Evolutionary conservation across 2,888 invertebrate genomes (phyloP), one percentile per base, ranked within the genome.

Genomic region (Diarsia brunnea): DNA sequence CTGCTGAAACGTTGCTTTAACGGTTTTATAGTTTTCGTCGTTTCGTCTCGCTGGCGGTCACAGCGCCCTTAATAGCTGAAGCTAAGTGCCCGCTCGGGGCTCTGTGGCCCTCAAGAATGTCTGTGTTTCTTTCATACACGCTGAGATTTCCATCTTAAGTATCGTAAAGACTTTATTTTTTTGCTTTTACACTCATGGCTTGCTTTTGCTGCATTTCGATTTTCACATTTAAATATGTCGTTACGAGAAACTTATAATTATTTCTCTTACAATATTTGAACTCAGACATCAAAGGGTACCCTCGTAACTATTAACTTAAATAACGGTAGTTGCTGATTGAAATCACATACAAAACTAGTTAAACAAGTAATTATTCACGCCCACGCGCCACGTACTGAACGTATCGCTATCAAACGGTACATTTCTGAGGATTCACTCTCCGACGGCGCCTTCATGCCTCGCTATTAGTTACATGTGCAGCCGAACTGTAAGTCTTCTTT

Each of bases 1-100:
- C 95, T 95, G 95, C 94, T 95, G 96, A 95, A 96, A 96, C 95
- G 96, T 95, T 96, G 95, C 95, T 96, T 96, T 96, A 96, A 96
- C 95, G 93, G 95, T 96, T 96, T 96, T 96, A 96, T 96, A 96
- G 96, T 96, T 96, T 95, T 95, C 93, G 95, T 94, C 95, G 94
- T 95, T 95, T 91, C 95, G 95, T 93, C 94, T 94, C 94, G 93
- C 94, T 93, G 94, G 94, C 95, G 96, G 96, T 95, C 95, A 94
- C 95, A 91, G 91, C 93, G 92, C 91, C 93, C 95, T 95, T 96
- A 96, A 96, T 96, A 95, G 96, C 94, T 91, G 77, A 84, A 94
- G 94, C 96, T 96, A 95, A 96, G 96, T 96, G 95, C 96, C 94
- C 95, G 95, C 96, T 93, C 94, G 95, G 91, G 96, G 95, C 95